Base-by-base conservation (phyloP, 2,797 vertebrate species). In the Phyllotis vaccarum region DNA sequence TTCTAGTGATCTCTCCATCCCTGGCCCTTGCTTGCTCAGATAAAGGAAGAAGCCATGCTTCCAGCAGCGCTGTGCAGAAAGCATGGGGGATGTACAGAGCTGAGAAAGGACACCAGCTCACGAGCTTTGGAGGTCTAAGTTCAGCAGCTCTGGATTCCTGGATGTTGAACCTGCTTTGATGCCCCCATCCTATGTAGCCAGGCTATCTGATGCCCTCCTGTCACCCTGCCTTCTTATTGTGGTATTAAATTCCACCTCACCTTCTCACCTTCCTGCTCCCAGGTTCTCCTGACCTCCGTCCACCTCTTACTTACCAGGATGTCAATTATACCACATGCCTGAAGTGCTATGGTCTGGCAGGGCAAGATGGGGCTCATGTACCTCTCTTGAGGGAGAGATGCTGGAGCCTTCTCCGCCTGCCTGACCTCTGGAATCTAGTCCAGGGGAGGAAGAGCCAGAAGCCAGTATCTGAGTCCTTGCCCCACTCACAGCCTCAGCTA, bases 401-500 rank as follows among this genome's bases (percentile, higher is more conserved):
- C 14, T 3, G 5, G 72, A 37, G 49, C 27, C 14, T 12, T 22
- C 27, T 13, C 3, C 4, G 49, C 16, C 74, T 3, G 37, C 17
- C 80, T 88, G 83, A 72, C 9, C 4, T 68, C 68, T 12, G 0
- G 58, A 19, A n/a, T 27, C 64, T n/a, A 40, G 24, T 43, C 29
- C 78, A 58, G 29, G 6, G 5, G 40, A 66, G 40, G 70, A 54
- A 46, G 68, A 68, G 46, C 13, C 21, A 89, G 62, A 66, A 60
- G 16, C 54, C 13, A 0, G 27, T 11, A 40, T 11, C 29, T 10
- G 34, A n/a, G 0, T 0, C 0, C 5, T 9, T 62, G 34, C 16
- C 3, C 9, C 34, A n/a, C 66, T 22, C 40, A 37, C 37, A 68
- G 60, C 70, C 13, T 6, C n/a, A 11, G 14, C 8, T 12, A 56